Evolutionary conservation across 2,113 vertebrate genomes (phyloP).

Genomic region (Eudyptes chrysolophus): DNA sequence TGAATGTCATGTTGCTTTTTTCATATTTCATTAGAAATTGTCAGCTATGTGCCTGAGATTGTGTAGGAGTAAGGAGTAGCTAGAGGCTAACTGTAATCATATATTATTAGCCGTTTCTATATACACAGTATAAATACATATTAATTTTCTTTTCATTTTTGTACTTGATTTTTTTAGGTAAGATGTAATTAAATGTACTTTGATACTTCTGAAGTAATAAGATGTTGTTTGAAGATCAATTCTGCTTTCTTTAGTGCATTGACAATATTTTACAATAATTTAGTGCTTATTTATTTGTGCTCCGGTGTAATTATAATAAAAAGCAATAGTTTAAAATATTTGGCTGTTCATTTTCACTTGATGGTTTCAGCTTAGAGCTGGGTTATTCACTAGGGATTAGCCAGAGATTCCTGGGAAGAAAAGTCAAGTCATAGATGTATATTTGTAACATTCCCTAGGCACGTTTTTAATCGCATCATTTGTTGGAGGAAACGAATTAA

Average conservation of each 20-base stretch:
- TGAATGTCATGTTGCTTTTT: conserved; percentile 81
- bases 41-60: conserved; percentile 80
- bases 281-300: conserved; percentile 88
- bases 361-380: neutral
- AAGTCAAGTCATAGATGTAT: neutral
- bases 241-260: conserved; percentile 84
- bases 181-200: conserved; percentile 86
- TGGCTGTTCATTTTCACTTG: conserved; percentile 23
- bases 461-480: neutral
- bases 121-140: conserved; percentile 78
- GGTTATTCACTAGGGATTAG: neutral
- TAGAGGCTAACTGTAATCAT: conserved; percentile 79
- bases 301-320: conserved; percentile 84
- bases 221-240: conserved; percentile 77
- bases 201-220: conserved; percentile 85
- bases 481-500: neutral
- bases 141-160: conserved; percentile 83
- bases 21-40: conserved; percentile 76
- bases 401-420: neutral
- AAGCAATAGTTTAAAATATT: conserved; percentile 86
- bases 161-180: conserved; percentile 85
- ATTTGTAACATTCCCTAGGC: neutral
- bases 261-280: conserved; percentile 83
- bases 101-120: conserved; percentile 82
- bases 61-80: conserved; percentile 78